Percentiles rank a stretch among this genome's conserved stretches.
Conservation (phyloP, 2,113 vertebrate species). For the Rhea pennata region DNA sequence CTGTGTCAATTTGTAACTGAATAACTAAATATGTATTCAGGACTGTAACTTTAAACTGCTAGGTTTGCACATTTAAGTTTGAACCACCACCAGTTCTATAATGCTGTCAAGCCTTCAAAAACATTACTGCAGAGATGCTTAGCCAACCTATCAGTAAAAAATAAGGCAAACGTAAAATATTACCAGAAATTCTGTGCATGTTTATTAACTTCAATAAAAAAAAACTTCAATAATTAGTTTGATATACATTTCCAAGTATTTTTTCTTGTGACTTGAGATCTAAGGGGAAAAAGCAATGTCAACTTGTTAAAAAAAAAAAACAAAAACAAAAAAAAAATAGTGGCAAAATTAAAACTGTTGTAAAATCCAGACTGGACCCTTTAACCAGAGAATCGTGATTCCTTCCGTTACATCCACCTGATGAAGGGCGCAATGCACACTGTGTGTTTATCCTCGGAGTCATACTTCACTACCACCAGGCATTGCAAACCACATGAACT, state of each 20-base stretch:
- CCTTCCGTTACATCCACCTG: not conserved
- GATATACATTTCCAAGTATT: not conserved
- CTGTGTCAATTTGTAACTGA: not conserved
- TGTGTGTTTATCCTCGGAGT: not conserved
- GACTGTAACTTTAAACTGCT: not conserved
- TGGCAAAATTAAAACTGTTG: not conserved
- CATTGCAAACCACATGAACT: not conserved
- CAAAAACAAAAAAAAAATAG: not conserved
- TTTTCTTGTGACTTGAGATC: not conserved
- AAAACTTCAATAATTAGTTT: not conserved
- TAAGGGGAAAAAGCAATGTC: not conserved
- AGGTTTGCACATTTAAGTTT: not conserved
- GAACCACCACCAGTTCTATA: not conserved
- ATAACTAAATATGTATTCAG: not conserved
- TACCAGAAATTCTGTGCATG: not conserved
- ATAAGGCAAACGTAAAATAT: not conserved
- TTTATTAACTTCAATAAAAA: not conserved
- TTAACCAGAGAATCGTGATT: not conserved
- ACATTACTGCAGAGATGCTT: not conserved
- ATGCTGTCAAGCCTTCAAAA: not conserved
- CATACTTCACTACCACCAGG: not conserved
- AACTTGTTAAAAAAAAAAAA: not conserved
- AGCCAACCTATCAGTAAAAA: not conserved
- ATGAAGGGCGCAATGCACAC: not conserved
- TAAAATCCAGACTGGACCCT: not conserved